These are phyloP conservation scores for Toxotes lorentzi DNA, from an alignment of 2,797 vertebrate genomes.

Conservation along the genomic window DNA sequence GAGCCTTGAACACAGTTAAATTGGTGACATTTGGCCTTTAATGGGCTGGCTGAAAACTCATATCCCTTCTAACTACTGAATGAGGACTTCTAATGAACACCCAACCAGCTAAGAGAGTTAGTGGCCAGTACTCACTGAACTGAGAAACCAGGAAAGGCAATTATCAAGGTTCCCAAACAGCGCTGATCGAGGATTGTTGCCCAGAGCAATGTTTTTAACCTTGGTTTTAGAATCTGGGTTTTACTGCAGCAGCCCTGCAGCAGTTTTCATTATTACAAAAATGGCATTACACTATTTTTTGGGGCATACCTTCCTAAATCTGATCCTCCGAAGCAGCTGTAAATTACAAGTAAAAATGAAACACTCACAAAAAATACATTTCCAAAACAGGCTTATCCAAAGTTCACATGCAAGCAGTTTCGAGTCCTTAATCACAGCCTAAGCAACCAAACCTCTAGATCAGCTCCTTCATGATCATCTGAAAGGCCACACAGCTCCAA, in stretches of 20 bases:
- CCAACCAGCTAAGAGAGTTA: conserved; percentile 77
- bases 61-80: conserved; percentile 83
- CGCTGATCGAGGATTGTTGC: conserved; percentile 67
- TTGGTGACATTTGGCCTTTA: conserved; percentile 85
- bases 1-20: conserved; percentile 79
- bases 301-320: conserved; percentile 26
- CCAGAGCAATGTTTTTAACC: conserved; percentile 77
- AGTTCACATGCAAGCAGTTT: conserved; percentile 46
- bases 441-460: conserved; percentile 57
- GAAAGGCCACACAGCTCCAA: conserved; percentile 59
- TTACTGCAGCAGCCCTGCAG: conserved; percentile 51
- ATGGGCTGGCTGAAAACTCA: conserved; percentile 82
- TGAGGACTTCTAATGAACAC: conserved; percentile 85
- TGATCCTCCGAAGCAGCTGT: conserved; percentile 27
- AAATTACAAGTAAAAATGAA: conserved; percentile 34
- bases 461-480: conserved; percentile 61
- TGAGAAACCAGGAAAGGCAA: conserved; percentile 81
- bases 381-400: conserved; percentile 24
- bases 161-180: conserved; percentile 81
- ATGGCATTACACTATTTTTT: conserved; percentile 38
- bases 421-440: conserved; percentile 37
- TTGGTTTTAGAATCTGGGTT: conserved; percentile 64
- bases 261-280: conserved; percentile 67
- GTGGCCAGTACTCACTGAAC: conserved; percentile 79
- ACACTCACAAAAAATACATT: not conserved